Evolutionary conservation across 1,140 invertebrate species (phyloP).

Genomic region (Drosophila bipectinata): DNA sequence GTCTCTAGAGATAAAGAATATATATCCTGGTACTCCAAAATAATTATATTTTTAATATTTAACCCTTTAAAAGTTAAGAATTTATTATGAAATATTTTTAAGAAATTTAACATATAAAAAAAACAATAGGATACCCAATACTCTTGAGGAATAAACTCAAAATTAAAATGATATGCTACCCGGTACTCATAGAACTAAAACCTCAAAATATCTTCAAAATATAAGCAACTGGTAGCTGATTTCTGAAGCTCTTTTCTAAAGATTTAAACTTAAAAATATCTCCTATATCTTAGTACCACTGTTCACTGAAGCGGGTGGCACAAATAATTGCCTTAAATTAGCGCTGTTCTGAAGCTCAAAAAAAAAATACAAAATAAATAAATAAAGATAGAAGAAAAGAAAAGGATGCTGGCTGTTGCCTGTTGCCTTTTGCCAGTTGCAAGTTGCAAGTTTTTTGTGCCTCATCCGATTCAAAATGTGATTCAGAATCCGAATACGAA

Average conservation of each 20-base stretch:
- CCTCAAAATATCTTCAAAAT: background rate
- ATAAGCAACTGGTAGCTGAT: background rate
- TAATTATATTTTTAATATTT: too few relatives aligned
- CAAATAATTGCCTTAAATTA: slow-evolving; percentile 82
- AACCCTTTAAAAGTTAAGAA: too few relatives aligned
- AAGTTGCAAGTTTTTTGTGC: background rate
- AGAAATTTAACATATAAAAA: too few relatives aligned
- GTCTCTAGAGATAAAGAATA: too few relatives aligned
- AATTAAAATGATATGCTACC: background rate
- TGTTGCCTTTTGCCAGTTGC: background rate
- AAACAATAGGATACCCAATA: background rate
- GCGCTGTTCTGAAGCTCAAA: slow-evolving; percentile 37
- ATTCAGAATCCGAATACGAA: background rate
- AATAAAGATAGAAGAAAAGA: background rate
- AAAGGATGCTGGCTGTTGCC: background rate
- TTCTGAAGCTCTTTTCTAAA: background rate
- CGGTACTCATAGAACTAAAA: background rate
- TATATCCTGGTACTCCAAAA: too few relatives aligned
- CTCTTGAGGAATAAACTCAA: too few relatives aligned
- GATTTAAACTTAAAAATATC: background rate
- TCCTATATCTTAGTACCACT: slow-evolving; percentile 21
- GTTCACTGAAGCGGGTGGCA: slow-evolving; percentile 49
- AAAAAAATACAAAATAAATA: background rate
- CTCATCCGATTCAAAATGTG: background rate
- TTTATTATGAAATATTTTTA: too few relatives aligned